Base-by-base conservation (phyloP, 2,113 vertebrate genomes). In the Phyllopteryx taeniolatus region DNA sequence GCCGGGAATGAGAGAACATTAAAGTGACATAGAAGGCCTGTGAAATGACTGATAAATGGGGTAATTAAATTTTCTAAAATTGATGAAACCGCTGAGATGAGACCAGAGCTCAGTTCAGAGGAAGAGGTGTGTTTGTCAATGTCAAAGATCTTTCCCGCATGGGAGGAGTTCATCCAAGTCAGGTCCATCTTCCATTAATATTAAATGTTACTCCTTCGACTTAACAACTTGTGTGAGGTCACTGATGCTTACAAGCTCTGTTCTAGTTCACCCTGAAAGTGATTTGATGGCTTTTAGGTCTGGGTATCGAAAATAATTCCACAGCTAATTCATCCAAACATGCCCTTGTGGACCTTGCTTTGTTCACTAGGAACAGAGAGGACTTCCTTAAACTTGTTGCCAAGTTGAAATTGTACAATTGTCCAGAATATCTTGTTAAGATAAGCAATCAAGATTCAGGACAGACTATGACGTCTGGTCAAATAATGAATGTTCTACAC, bases 31-130 rank as follows among this genome's bases (percentile, higher is more conserved):
- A 4, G 22, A 74, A 42, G 33, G 64, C 61, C 46, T 68, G 44
- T 51, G 65, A 80, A 71, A 72, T 79, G 62, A 73, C 54, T 70
- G 65, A 31, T 27, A 68, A 39, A 15, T 54, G 46, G 7, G 39
- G 22, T 53, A 19, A 51, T 46, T 69, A 44, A 5, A 46, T 65
- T 27, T 69, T 14, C 51, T n/a, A 0, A 44, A 49, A 69, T 19
- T 22, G 1, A 62, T n/a, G 19, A 64, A 64, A n/a, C 19, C 20
- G 19, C 17, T 22, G 62, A 64, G 39, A 43, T 64, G 62, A 64
- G 39, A 64, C 62, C 35, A 43, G 9, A 43, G 62, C 62, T 43
- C 42, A 22, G 17, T n/a, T 64, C 61, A 43, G 61, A 43, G 35
- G 61, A 44, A 14, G 39, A 65, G 20, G 7, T 65, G 39, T 74